These are phyloP conservation scores for Ophioninae sp. DNA, from an alignment of 2,888 invertebrate genomes.

Conservation along the genomic window DNA sequence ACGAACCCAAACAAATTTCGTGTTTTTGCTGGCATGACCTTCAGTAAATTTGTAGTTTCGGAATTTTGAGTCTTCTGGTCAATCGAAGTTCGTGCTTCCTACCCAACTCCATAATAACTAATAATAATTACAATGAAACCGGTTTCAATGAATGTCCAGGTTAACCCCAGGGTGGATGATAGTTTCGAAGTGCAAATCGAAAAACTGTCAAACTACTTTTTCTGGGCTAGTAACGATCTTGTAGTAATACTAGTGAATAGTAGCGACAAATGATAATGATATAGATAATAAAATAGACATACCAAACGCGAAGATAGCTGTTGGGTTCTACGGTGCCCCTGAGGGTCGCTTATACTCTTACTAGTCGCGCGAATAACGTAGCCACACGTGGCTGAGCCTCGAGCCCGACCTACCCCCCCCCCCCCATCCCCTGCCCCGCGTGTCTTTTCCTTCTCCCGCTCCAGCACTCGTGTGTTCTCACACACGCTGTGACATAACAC, in stretches of 20 bases:
- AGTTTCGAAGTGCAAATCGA: too few relatives aligned
- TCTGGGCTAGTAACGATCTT: too few relatives aligned
- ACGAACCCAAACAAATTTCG: too few relatives aligned
- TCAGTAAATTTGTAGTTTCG: too few relatives aligned
- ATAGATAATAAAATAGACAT: neutral
- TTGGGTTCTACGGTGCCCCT: neutral
- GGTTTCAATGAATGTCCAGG: too few relatives aligned
- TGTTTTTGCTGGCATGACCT: too few relatives aligned
- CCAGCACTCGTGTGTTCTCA: constrained; percentile 16
- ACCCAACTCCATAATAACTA: too few relatives aligned
- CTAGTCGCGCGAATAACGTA: constrained; percentile 25
- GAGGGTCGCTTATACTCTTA: constrained; percentile 17
- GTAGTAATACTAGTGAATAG: neutral
- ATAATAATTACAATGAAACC: too few relatives aligned
- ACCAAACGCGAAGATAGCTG: neutral
- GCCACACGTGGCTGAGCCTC: constrained; percentile 36
- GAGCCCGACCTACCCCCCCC: constrained; percentile 4
- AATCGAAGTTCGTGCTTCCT: too few relatives aligned
- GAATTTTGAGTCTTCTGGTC: too few relatives aligned
- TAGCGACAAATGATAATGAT: constrained; percentile 4
- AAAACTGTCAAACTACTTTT: too few relatives aligned
- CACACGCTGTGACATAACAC: constrained; percentile 58
- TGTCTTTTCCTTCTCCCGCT: neutral
- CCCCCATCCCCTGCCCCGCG: neutral
- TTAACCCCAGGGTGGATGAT: too few relatives aligned